Base-by-base conservation (phyloP, 23 tunicate species). In the Halocynthia roretzi region DNA sequence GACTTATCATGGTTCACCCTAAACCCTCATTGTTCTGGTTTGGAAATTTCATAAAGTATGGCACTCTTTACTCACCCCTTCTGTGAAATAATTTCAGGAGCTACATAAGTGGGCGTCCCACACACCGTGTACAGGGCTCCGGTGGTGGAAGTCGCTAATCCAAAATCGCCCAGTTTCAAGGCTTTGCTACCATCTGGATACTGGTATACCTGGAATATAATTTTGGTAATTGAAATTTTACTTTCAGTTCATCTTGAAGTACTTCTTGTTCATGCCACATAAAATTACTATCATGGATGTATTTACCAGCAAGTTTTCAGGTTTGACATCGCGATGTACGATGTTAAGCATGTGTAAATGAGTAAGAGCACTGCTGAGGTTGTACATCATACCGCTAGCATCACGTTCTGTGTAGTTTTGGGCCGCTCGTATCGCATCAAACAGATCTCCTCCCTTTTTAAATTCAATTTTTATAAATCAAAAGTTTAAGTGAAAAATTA, bases 61-160 rank as follows among this genome's bases (percentile, higher is more conserved):
- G 44, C 1, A 31, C 44, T 31, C 44, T 31, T 31, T 31, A 31
- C 44, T 31, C 52, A 85, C 76, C 96, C 96, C 10, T 68, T 80
- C 8, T 91, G 91, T 18, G 86, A 82, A 20, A 96, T 84, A 14
- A 96, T 86, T 80, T 96, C 99, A 52, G 99, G 99, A 20, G 99
- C 99, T 7, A 96, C 99, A 71, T 96, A 96, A 22, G 99, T 96
- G 17, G 99, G 99, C 19, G 99, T 96, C 14, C 96, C 91, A 73
- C 99, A 96, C 69, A 96, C 90, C 0, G 91, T 91, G 81, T 81
- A 85, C 44, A 96, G 71, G 23, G 99, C 96, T 61, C 85, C 91
- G 0, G 83, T 80, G 48, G 88, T 82, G 14, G 56, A 66, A 50
- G 89, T 96, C 12, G 99, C 99, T 50, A 96, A 82, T 8, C 99